Percentiles rank a stretch among this genome's conserved stretches.
Conservation (phyloP, 2,113 vertebrate species). For the Pygoscelis antarcticus region DNA sequence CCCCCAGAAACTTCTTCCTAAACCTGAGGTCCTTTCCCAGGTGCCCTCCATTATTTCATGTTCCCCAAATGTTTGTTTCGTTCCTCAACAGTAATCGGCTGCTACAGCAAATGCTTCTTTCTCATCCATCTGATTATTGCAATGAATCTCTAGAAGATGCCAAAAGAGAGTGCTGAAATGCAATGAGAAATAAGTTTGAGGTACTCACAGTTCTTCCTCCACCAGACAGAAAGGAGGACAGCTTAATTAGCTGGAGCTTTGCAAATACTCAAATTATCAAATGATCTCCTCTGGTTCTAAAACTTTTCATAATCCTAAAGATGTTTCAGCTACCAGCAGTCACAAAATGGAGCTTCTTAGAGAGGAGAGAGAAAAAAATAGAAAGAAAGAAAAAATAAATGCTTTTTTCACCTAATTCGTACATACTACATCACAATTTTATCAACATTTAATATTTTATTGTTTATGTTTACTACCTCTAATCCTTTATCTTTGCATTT, state of each 20-base stretch:
- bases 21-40: background rate
- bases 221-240: background rate
- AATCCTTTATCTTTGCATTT: background rate
- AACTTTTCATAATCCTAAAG: background rate
- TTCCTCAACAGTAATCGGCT: background rate
- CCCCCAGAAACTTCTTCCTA: background rate
- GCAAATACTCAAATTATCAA: background rate
- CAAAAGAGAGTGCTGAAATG: background rate
- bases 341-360: background rate
- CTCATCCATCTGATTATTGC: background rate
- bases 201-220: background rate
- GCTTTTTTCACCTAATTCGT: background rate
- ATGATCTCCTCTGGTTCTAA: background rate
- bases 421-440: background rate
- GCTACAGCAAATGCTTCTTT: background rate
- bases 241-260: background rate
- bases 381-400: fast-evolving
- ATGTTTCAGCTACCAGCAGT: background rate
- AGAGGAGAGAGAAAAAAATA: background rate
- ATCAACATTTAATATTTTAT: background rate
- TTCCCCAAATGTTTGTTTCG: background rate
- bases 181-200: background rate
- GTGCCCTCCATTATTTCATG: background rate
- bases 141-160: background rate
- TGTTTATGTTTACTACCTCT: background rate